Conservation (phyloP, 2,888 invertebrate species). For the Cenopis cana region DNA sequence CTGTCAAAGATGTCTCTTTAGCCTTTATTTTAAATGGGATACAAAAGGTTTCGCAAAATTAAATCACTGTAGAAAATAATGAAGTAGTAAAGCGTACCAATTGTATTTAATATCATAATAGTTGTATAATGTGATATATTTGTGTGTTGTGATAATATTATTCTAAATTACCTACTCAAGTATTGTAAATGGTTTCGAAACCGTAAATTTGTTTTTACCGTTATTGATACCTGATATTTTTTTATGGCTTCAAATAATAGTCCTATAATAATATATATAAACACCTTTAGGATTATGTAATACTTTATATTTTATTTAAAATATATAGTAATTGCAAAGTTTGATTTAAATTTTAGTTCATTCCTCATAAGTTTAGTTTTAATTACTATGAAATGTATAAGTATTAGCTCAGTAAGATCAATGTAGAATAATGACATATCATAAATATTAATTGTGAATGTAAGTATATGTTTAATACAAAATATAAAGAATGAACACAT, state of each 20-base stretch:
- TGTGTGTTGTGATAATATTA: constrained; percentile 70
- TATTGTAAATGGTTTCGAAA: constrained; percentile 42
- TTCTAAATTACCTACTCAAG: constrained; percentile 41
- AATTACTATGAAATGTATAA: neutral
- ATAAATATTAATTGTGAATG: constrained; percentile 22
- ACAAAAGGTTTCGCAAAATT: constrained; percentile 18
- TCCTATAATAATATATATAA: neutral
- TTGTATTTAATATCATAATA: constrained; percentile 52
- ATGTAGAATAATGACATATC: constrained; percentile 33
- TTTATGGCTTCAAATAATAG: neutral
- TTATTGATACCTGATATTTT: constrained; percentile 13
- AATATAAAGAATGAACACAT: neutral
- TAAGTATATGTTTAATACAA: neutral
- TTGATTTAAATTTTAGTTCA: constrained; percentile 34
- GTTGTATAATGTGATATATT: constrained; percentile 68
- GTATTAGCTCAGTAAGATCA: constrained; percentile 12
- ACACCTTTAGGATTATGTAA: constrained; percentile 17
- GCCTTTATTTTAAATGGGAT: neutral
- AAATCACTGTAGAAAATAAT: constrained; percentile 17
- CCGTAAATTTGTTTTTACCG: constrained; percentile 23
- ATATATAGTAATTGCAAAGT: constrained; percentile 36
- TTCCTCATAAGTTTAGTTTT: constrained; percentile 25
- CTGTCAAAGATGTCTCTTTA: neutral
- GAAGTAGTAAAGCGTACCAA: constrained; percentile 47
- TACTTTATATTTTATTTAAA: constrained; percentile 43